Percentiles rank a stretch among this genome's conserved stretches.
phyloP scores from a whole-genome alignment of 1,140 invertebrate genomes.

The Eriocheir sinensis region DNA sequence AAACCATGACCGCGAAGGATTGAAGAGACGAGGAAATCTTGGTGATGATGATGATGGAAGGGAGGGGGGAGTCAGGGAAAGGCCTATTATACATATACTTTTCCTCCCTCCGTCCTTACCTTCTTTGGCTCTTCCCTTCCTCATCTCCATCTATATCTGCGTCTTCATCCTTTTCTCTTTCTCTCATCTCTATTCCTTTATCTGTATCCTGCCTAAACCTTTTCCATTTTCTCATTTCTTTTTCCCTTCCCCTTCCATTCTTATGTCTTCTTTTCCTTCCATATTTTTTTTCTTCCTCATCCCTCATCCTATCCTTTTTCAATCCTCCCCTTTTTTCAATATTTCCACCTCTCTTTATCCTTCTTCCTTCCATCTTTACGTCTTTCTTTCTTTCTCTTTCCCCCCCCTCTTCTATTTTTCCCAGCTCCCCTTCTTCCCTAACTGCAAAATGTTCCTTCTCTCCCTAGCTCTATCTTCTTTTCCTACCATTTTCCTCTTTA shows the following conservation, averaged over 20 bases:
- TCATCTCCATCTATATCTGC: too few relatives aligned
- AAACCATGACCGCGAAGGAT: too few relatives aligned
- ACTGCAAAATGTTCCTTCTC: too few relatives aligned
- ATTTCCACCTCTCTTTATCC: not conserved
- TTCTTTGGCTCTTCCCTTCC: too few relatives aligned
- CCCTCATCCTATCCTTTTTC: not conserved
- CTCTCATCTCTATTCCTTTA: not conserved
- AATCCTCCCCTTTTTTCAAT: not conserved
- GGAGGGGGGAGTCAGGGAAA: too few relatives aligned
- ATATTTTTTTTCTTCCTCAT: not conserved
- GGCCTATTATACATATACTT: too few relatives aligned
- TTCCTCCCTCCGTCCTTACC: too few relatives aligned
- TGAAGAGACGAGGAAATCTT: too few relatives aligned
- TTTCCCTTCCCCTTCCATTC: not conserved
- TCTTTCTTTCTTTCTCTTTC: constrained; percentile 3
- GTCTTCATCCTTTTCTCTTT: not conserved
- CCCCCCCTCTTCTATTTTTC: not conserved
- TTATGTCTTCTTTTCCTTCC: not conserved
- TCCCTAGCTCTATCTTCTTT: too few relatives aligned
- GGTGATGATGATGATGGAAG: too few relatives aligned
- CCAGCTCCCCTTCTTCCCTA: not conserved
- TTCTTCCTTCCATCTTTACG: not conserved
- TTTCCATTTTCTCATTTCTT: not conserved
- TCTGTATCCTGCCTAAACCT: not conserved
- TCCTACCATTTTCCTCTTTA: not conserved